Base-by-base conservation (phyloP, 2,888 invertebrate genomes). In the Taphrorychus bicolor region DNA sequence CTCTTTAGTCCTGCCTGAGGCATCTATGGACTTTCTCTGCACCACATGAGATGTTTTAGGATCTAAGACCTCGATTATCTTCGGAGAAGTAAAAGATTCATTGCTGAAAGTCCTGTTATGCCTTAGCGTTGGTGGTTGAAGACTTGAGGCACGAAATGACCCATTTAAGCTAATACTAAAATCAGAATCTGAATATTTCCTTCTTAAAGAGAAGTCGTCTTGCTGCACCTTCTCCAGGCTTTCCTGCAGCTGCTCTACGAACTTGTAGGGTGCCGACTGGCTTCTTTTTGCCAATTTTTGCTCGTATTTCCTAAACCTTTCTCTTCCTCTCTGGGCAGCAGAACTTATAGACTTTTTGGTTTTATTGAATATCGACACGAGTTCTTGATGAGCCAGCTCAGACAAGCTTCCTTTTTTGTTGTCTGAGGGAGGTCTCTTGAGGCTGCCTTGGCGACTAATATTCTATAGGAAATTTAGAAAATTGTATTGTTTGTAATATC, bases 211-310 rank as follows among this genome's bases (percentile, higher is more conserved):
- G 17, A 57, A 79, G 23, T 78, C 73, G 69, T 24, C 16, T n/a
- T 57, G 19, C n/a, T 67, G 40, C n/a, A 67, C 86, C 82, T 86
- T 83, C 84, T 87, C 69, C 53, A 68, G 52, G 41, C 68, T 64
- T 3, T 59, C 42, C 16, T 59, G 59, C 81, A 86, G 79, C 82
- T 87, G 21, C 82, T 62, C 62, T 2, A 41, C 57, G 32, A 67
- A 67, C 9, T 86, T 74, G 82, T 83, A 71, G 32, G 86, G 85
- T 11, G 85, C 84, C 2, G 88, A 88, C 75, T 86, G 86, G 23
- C 88, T 87, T 64, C 88, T 80, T 62, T 87, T 85, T 0, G 81
- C 76, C 11, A 73, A 70, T 54, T 79, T 79, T 61, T 78, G 78
- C 11, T 76, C 75, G 14, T 73, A 68, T 64, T 76, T 79, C 57